phyloP scores from a whole-genome alignment of 2,797 vertebrate species.

The Sebastes itinus region DNA sequence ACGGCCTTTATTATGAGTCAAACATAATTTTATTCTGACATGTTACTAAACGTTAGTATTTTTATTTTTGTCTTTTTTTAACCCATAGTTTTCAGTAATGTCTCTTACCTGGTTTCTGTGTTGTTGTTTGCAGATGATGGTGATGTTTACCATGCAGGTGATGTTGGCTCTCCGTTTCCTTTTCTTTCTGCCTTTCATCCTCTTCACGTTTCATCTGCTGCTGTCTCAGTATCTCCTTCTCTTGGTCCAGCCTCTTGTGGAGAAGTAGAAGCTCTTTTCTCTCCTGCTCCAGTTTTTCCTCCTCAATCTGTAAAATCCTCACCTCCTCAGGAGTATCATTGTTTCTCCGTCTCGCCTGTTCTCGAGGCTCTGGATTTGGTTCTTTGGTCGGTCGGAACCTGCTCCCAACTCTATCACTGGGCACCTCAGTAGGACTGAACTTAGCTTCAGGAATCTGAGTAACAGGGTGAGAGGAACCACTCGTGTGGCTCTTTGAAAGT shows the following conservation, averaged over 20 bases:
- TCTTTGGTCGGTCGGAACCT: constrained; percentile 65
- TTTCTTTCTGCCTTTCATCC: constrained; percentile 49
- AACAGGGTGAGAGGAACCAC: constrained; percentile 26
- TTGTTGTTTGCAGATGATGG: constrained; percentile 65
- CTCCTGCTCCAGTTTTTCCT: constrained; percentile 74
- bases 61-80: neutral
- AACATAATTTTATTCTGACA: neutral
- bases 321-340: constrained; percentile 73
- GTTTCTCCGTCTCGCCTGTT: constrained; percentile 33
- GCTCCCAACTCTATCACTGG: constrained; percentile 19
- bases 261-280: constrained; percentile 75
- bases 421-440: constrained; percentile 26
- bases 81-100: neutral
- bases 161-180: constrained; percentile 38
- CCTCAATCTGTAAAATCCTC: constrained; percentile 54
- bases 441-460: constrained; percentile 41
- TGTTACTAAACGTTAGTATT: neutral
- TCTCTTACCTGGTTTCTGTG: constrained; percentile 74
- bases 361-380: constrained; percentile 70
- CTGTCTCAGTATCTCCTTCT: constrained; percentile 74
- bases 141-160: constrained; percentile 63
- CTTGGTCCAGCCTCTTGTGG: constrained; percentile 78
- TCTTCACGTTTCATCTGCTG: constrained; percentile 70
- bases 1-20: neutral
- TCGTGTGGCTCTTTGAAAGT: constrained; percentile 42